A percentile compares a stretch with the other conserved stretches of the same genome.
These are phyloP conservation scores for Sciurus niger DNA, from an alignment of 2,113 vertebrate species.

Conservation along the genomic window DNA sequence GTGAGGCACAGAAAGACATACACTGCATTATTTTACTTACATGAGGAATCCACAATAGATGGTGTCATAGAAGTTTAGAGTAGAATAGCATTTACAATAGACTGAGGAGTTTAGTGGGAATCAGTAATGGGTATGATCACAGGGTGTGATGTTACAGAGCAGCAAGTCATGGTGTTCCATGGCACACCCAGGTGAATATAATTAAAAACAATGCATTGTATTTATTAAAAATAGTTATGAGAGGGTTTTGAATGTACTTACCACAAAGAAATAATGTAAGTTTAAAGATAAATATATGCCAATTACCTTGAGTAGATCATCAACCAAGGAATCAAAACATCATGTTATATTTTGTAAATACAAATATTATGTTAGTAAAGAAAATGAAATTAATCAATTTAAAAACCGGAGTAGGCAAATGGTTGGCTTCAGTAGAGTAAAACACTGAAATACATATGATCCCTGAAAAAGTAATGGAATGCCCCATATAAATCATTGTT, in stretches of 20 bases:
- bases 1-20: neutral
- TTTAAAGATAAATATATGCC: neutral
- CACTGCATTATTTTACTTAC: neutral
- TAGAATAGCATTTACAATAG: neutral
- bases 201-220: neutral
- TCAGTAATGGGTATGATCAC: too few species aligned
- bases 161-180: neutral
- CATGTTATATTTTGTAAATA: neutral
- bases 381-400: neutral
- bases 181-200: neutral
- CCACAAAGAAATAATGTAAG: neutral
- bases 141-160: neutral
- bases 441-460: constrained; percentile 63
- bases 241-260: neutral
- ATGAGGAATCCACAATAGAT: neutral
- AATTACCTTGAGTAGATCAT: neutral
- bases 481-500: neutral
- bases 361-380: neutral
- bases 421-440: neutral
- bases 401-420: constrained; percentile 52
- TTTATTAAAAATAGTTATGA: neutral
- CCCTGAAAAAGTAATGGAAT: neutral
- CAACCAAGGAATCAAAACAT: neutral
- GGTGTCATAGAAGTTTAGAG: neutral
- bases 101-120: too few species aligned